Evolutionary conservation across 2,113 vertebrate species (phyloP).

Genomic region (Engystomops pustulosus): DNA sequence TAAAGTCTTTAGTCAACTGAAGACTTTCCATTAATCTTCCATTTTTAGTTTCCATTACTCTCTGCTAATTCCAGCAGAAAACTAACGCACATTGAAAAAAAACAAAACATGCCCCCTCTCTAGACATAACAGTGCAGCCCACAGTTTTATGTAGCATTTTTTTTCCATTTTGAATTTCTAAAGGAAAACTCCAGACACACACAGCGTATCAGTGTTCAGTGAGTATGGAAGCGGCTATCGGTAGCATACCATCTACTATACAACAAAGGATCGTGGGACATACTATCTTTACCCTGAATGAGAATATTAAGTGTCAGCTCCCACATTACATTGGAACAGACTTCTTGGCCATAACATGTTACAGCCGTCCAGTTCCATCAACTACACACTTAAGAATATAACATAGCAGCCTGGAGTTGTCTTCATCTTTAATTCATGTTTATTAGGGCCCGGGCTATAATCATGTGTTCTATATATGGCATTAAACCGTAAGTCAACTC

Average conservation of each 20-base stretch:
- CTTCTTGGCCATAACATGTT: not conserved
- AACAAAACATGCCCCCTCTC: no score
- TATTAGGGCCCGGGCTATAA: not conserved
- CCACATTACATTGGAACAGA: not conserved
- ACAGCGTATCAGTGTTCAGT: not conserved
- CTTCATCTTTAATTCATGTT: constrained; percentile 9
- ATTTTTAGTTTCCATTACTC: no score
- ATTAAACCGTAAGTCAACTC: not conserved
- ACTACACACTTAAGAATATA: not conserved
- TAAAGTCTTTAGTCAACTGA: no score
- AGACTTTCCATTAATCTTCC: no score
- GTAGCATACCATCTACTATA: not conserved
- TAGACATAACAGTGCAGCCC: no score
- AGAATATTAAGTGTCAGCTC: not conserved
- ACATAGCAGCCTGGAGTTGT: not conserved
- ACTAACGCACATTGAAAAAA: no score
- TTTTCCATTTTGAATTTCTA: no score
- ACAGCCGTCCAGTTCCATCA: not conserved
- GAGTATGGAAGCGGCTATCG: not conserved
- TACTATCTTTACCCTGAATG: not conserved
- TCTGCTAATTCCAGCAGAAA: no score
- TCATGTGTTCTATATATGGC: not conserved
- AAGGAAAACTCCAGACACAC: not conserved
- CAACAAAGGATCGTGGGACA: not conserved
- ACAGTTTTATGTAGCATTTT: no score